Conservation (phyloP, 2,888 invertebrate species). For the Girardia tigrina region DNA sequence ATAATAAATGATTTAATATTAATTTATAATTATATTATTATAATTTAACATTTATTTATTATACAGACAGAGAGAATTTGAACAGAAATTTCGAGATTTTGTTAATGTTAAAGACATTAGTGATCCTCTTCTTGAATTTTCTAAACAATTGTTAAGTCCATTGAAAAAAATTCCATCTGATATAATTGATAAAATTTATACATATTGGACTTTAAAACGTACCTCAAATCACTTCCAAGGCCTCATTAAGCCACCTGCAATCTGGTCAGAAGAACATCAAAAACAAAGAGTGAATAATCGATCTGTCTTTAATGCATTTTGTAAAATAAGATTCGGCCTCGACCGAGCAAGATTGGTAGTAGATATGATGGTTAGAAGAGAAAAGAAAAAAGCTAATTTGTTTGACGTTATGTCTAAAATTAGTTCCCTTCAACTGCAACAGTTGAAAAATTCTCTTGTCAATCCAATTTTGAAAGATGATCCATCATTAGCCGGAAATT, state of each 20-base stretch:
- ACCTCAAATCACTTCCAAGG: background rate
- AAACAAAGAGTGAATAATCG: constrained; percentile 13
- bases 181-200: constrained; percentile 21
- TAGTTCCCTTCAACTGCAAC: background rate
- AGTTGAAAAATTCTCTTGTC: background rate
- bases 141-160: background rate
- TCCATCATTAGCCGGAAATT: background rate
- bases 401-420: background rate
- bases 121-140: background rate
- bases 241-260: background rate
- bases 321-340: constrained; percentile 29
- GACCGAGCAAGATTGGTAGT: constrained; percentile 30
- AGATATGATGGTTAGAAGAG: constrained; percentile 29
- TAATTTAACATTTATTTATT: too few species aligned
- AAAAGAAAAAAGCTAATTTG: constrained; percentile 17
- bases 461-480: constrained; percentile 7
- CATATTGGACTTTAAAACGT: constrained; percentile 37
- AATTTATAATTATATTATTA: too few species aligned
- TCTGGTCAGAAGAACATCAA: constrained; percentile 3
- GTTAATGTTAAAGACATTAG: background rate
- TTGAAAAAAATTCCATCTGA: constrained; percentile 19
- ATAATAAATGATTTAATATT: too few species aligned
- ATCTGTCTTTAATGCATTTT: constrained; percentile 18
- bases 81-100: background rate
- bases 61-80: background rate